A percentile compares a stretch with the other conserved stretches of the same genome.
Conservation (phyloP, 2,888 invertebrate species). For the Chirona hameri region DNA sequence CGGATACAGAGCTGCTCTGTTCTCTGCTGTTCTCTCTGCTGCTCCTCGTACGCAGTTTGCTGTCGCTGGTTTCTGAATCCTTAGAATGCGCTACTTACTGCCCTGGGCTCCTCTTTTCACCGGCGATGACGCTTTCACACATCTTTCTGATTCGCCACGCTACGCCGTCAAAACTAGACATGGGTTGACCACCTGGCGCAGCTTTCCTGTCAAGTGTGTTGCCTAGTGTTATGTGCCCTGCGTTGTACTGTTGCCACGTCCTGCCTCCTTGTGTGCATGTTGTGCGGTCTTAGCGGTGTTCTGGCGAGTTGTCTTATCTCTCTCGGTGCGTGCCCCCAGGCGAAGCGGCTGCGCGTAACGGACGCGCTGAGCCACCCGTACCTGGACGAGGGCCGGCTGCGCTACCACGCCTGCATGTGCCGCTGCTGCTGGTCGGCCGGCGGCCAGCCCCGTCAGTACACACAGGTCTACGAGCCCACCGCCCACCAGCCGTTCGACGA, state of each 20-base stretch:
- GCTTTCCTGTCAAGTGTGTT: neutral
- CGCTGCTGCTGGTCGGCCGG: conserved; percentile 76
- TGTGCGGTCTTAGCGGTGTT: neutral
- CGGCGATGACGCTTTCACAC: too few relatives aligned
- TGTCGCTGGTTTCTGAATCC: too few relatives aligned
- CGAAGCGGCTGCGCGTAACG: conserved; percentile 88
- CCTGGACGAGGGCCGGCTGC: conserved; percentile 92
- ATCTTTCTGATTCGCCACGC: too few relatives aligned
- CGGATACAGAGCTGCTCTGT: too few relatives aligned
- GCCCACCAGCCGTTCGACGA: conserved; percentile 91
- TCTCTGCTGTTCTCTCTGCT: too few relatives aligned
- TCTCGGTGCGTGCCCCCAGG: conserved; percentile 53
- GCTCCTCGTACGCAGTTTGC: too few relatives aligned
- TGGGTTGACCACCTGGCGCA: conserved; percentile 38
- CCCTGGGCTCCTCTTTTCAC: too few relatives aligned
- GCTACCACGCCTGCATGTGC: conserved; percentile 99
- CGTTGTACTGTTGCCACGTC: neutral
- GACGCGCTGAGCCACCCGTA: conserved; percentile 97
- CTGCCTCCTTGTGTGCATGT: too few relatives aligned
- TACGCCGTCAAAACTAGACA: too few relatives aligned
- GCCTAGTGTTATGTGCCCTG: neutral
- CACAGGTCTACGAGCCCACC: conserved; percentile 84
- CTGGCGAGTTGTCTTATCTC: neutral
- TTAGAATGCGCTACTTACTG: too few relatives aligned
- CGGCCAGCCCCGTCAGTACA: conserved; percentile 71